A percentile compares a stretch with the other conserved stretches of the same genome.
These are phyloP conservation scores for Pseudocheirus occidentalis DNA, from an alignment of 2,797 vertebrate genomes.

Conservation along the genomic window DNA sequence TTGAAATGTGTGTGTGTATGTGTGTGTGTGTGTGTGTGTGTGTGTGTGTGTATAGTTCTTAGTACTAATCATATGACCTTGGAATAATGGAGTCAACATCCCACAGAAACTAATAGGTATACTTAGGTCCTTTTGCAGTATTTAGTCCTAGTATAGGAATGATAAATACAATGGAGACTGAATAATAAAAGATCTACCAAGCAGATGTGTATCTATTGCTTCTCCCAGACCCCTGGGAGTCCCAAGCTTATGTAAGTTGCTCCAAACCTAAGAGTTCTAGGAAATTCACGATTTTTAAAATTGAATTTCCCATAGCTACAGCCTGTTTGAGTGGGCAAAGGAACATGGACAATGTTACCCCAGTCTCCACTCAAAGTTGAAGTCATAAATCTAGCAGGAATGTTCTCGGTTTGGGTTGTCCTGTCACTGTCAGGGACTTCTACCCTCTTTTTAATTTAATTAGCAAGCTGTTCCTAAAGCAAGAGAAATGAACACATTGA, in stretches of 20 bases:
- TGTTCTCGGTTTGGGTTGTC: background rate
- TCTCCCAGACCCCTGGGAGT: background rate
- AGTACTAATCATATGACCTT: too few species aligned
- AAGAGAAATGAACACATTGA: background rate
- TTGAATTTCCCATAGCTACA: background rate
- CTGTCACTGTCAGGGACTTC: background rate
- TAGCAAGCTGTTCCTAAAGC: background rate
- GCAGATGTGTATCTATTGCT: background rate
- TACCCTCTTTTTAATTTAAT: background rate
- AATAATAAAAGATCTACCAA: background rate
- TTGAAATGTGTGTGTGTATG: too few species aligned
- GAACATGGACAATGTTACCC: background rate
- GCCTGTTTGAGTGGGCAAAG: background rate
- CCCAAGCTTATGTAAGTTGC: background rate
- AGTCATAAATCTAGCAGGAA: background rate
- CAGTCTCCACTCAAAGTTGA: background rate
- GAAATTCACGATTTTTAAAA: background rate
- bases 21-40: too few species aligned
- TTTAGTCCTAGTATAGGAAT: background rate
- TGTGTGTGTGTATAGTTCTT: too few species aligned
- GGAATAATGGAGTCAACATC: too few species aligned
- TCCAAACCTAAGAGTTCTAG: background rate
- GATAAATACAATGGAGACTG: background rate
- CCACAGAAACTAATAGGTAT: background rate
- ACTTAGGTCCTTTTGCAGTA: background rate